These are phyloP conservation scores for Hofmannophila pseudospretella DNA, from an alignment of 2,888 invertebrate genomes.

Conservation along the genomic window DNA sequence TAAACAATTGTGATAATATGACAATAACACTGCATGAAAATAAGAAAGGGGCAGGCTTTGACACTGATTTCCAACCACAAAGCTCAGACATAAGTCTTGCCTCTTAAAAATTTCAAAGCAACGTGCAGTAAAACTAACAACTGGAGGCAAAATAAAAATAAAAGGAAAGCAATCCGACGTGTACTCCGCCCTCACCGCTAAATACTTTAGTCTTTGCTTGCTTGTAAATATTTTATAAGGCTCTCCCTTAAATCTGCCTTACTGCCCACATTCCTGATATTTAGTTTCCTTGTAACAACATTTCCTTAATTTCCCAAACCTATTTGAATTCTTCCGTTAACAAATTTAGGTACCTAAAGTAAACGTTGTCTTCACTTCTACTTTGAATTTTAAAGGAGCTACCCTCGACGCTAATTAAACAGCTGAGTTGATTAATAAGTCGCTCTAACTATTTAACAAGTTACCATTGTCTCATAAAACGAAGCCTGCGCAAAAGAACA, in stretches of 20 bases:
- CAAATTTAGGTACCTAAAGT: neutral
- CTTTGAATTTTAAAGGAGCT: conserved; percentile 35
- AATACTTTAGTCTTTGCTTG: conserved; percentile 45
- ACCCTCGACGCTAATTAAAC: conserved; percentile 52
- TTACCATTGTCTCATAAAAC: conserved; percentile 59
- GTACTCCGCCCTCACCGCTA: conserved; percentile 30
- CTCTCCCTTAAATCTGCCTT: conserved; percentile 25
- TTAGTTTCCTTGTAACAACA: neutral
- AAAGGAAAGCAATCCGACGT: conserved; percentile 29
- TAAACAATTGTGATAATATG: too few species aligned
- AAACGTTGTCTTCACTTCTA: conserved; percentile 34
- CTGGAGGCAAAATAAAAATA: conserved; percentile 30
- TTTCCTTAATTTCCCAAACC: neutral
- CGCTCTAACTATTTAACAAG: conserved; percentile 63
- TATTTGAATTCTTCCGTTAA: conserved; percentile 3
- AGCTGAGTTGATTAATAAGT: conserved; percentile 64
- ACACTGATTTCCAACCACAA: conserved; percentile 1
- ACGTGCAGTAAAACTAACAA: conserved; percentile 28
- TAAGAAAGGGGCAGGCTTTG: neutral
- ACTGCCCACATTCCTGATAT: conserved; percentile 2
- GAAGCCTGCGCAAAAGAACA: conserved; percentile 42
- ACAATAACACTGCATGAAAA: too few species aligned
- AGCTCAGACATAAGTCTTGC: neutral
- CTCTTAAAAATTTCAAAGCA: conserved; percentile 32
- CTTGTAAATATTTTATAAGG: conserved; percentile 52